These are phyloP conservation scores for Aythya baeri DNA, from an alignment of 2,113 vertebrate species.

Conservation along the genomic window DNA sequence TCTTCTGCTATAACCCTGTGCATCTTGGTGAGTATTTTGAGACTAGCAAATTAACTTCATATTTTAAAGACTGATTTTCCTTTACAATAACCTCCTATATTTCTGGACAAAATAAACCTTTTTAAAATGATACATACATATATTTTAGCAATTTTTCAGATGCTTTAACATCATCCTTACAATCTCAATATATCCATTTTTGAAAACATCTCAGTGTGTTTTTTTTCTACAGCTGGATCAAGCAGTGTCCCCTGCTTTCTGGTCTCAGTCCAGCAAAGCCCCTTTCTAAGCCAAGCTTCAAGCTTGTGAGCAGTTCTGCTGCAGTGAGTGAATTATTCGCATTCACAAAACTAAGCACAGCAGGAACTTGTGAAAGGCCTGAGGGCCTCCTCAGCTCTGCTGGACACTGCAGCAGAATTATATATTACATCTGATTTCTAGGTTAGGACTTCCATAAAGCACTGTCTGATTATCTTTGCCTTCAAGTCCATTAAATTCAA, in stretches of 20 bases:
- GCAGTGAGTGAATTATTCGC: background rate
- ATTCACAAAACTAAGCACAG: background rate
- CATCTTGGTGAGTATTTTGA: background rate
- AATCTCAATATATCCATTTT: background rate
- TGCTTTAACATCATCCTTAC: background rate
- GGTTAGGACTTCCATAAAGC: background rate
- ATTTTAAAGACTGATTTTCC: background rate
- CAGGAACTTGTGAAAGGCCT: background rate
- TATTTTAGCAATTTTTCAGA: background rate
- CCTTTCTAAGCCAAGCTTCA: background rate
- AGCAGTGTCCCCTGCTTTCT: background rate
- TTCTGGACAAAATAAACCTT: background rate
- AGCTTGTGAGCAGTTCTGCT: background rate
- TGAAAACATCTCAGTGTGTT: background rate
- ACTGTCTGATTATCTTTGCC: background rate
- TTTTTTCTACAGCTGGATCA: background rate
- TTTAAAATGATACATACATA: background rate
- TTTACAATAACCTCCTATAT: background rate
- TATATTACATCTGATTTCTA: background rate
- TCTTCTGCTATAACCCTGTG: background rate
- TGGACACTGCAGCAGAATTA: background rate
- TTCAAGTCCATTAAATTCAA: background rate
- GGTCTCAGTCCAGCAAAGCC: background rate
- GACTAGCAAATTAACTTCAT: background rate
- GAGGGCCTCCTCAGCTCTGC: background rate